These are phyloP conservation scores for Mechanitis mazaeus DNA, from an alignment of 2,888 invertebrate species.

Conservation along the genomic window DNA sequence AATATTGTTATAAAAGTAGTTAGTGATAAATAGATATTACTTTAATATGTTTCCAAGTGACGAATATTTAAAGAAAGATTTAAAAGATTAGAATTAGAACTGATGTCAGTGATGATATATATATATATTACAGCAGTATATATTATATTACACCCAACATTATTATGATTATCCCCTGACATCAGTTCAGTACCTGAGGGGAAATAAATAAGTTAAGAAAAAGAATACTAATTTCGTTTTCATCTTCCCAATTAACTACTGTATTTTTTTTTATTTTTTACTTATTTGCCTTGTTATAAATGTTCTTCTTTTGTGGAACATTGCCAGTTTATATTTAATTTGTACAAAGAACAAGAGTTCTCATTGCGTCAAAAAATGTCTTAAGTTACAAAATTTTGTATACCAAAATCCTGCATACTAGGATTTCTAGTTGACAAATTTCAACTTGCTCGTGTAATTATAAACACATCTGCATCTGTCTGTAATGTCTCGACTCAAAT, in stretches of 20 bases:
- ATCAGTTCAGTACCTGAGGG: constrained; percentile 1
- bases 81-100: too few relatives aligned
- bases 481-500: background rate
- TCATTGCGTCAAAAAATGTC: too few relatives aligned
- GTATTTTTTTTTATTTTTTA: background rate
- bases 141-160: background rate
- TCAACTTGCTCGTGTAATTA: background rate
- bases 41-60: background rate
- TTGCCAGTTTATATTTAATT: too few relatives aligned
- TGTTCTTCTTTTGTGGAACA: too few relatives aligned
- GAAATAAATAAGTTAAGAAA: background rate
- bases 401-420: too few relatives aligned
- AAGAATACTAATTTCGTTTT: background rate
- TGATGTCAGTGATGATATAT: too few relatives aligned
- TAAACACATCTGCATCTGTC: background rate
- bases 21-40: too few relatives aligned
- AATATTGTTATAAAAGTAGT: too few relatives aligned
- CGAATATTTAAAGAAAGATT: background rate
- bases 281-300: too few relatives aligned
- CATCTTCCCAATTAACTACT: background rate
- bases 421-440: background rate
- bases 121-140: constrained; percentile 8
- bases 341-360: too few relatives aligned
- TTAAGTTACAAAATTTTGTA: too few relatives aligned
- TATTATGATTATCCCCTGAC: background rate